Percentiles rank a stretch among this genome's conserved stretches.
Conservation (phyloP, 2,888 invertebrate species). For the Sylvicola cinctus region DNA sequence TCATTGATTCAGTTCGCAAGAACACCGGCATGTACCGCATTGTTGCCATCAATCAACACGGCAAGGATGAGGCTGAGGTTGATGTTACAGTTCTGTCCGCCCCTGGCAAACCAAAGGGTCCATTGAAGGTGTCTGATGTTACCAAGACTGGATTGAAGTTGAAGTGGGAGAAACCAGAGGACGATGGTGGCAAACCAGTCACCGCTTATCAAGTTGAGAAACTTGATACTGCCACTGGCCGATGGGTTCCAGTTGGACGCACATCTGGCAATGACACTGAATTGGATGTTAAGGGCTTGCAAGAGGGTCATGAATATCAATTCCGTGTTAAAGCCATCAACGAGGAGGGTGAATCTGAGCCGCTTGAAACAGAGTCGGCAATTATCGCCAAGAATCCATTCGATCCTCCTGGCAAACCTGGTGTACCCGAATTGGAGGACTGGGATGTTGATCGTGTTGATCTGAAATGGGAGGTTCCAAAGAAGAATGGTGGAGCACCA, state of each 20-base stretch:
- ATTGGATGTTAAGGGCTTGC: conserved; percentile 71
- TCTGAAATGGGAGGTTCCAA: conserved; percentile 84
- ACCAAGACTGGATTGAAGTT: conserved; percentile 79
- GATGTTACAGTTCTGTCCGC: conserved; percentile 74
- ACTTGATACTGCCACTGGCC: conserved; percentile 73
- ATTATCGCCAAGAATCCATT: conserved; percentile 93
- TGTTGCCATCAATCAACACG: conserved; percentile 75
- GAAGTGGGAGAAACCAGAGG: conserved; percentile 84
- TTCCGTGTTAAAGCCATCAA: conserved; percentile 87
- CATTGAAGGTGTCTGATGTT: conserved; percentile 70
- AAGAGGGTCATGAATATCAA: conserved; percentile 83
- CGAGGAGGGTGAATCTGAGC: conserved; percentile 88
- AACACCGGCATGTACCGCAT: conserved; percentile 85
- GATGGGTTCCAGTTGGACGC: conserved; percentile 85
- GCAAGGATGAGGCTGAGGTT: conserved; percentile 80
- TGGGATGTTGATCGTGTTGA: conserved; percentile 81
- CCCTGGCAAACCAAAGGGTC: conserved; percentile 74
- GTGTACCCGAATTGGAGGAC: conserved; percentile 65
- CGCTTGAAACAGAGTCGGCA: conserved; percentile 73
- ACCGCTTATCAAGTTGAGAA: conserved; percentile 90
- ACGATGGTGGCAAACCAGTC: conserved; percentile 85
- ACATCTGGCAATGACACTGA: conserved; percentile 60
- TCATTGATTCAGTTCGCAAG: conserved; percentile 56
- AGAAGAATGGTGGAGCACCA: conserved; percentile 90
- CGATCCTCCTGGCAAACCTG: conserved; percentile 71